These are phyloP conservation scores for Alosa alosa DNA, from an alignment of 2,113 vertebrate species.

Conservation along the genomic window DNA sequence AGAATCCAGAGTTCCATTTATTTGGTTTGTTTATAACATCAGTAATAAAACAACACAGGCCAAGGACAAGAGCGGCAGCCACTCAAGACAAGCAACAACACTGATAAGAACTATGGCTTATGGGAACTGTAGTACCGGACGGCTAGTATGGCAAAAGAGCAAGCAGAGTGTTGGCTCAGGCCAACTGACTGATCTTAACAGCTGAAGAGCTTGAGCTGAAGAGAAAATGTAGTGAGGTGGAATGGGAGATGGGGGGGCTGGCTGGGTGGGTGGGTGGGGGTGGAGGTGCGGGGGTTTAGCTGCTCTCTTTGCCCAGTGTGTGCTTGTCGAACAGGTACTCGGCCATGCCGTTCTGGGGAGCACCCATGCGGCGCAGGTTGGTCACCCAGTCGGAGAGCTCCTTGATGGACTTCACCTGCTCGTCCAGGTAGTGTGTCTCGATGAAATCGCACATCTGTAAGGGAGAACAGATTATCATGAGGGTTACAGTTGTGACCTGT, in stretches of 20 bases:
- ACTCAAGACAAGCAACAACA: background rate
- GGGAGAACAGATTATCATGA: background rate
- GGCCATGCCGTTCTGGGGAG: conserved; percentile 87
- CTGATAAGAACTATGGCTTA: conserved; percentile 1
- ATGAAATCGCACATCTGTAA: conserved; percentile 91
- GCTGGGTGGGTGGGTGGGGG: background rate
- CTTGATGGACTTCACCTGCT: conserved; percentile 96
- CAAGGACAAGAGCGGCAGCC: background rate
- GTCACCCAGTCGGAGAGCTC: conserved; percentile 88
- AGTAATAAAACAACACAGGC: conserved; percentile 36
- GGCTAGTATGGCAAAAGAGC: background rate
- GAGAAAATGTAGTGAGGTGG: conserved; percentile 37
- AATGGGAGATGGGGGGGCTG: background rate
- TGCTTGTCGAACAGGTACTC: conserved; percentile 98
- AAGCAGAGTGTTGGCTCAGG: background rate
- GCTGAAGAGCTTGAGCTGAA: background rate
- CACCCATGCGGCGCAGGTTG: conserved; percentile 92
- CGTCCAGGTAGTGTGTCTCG: conserved; percentile 93
- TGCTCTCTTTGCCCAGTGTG: conserved; percentile 79
- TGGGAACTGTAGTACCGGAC: background rate
- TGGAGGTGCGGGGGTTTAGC: conserved; percentile 53
- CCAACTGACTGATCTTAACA: conserved; percentile 17
- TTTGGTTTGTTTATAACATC: conserved; percentile 52
- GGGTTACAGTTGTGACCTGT: background rate
- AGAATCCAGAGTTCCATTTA: conserved; percentile 65